A percentile compares a stretch with the other conserved stretches of the same genome.
These are phyloP conservation scores for Perca fluviatilis DNA, from an alignment of 2,113 vertebrate species.

Conservation along the genomic window DNA sequence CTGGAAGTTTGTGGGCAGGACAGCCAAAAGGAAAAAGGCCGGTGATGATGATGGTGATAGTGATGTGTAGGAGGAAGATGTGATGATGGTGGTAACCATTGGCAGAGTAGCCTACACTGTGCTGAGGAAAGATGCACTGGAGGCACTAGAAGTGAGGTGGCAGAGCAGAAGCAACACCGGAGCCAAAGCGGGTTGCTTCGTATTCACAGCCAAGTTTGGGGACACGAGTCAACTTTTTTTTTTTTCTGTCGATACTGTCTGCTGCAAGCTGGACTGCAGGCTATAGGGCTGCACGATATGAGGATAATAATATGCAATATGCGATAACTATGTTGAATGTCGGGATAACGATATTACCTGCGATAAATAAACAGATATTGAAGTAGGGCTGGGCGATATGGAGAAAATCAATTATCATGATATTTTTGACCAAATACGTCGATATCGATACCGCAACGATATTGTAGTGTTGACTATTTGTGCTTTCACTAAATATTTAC, in stretches of 20 bases:
- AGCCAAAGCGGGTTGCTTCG: background rate
- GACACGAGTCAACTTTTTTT: background rate
- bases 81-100: constrained; percentile 27
- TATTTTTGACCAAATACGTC: too few species aligned
- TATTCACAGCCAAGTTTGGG: background rate
- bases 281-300: too few species aligned
- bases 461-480: too few species aligned
- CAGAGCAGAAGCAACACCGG: background rate
- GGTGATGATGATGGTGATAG: background rate
- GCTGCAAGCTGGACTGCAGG: background rate
- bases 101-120: background rate
- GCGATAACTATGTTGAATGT: too few species aligned
- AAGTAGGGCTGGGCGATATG: too few species aligned
- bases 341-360: too few species aligned
- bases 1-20: constrained; percentile 73
- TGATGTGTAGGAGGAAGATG: constrained; percentile 50
- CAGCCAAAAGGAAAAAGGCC: constrained; percentile 17
- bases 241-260: background rate
- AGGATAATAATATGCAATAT: too few species aligned
- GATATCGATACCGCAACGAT: too few species aligned
- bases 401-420: too few species aligned
- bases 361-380: too few species aligned
- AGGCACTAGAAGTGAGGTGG: constrained; percentile 25
- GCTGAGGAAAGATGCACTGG: constrained; percentile 26
- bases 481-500: too few species aligned